A percentile compares a stretch with the other conserved stretches of the same genome.
phyloP scores from a whole-genome alignment of 2,888 invertebrate genomes.

The Acrobasis repandana region DNA sequence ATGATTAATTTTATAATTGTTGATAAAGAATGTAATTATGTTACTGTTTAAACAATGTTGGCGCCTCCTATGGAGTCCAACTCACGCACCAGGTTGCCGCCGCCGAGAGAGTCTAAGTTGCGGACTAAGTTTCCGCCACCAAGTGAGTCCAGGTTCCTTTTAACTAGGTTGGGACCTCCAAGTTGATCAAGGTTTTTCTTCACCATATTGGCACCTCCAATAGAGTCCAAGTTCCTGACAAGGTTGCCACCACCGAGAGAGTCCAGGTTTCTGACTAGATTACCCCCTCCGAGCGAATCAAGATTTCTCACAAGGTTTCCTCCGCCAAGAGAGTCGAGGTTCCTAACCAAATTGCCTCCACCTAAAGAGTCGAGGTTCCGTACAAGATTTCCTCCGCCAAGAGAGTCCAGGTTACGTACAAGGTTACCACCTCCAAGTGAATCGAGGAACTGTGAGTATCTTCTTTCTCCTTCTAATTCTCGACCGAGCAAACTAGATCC shows the following conservation, averaged over 20 bases:
- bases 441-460: slow-evolving; percentile 50
- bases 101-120: slow-evolving; percentile 63
- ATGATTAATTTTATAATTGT: slow-evolving; percentile 8
- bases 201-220: not conserved
- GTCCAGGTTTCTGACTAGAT: slow-evolving; percentile 68
- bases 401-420: slow-evolving; percentile 47
- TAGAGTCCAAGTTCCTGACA: slow-evolving; percentile 49
- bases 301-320: slow-evolving; percentile 70
- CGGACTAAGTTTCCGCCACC: slow-evolving; percentile 72
- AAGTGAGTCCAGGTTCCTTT: slow-evolving; percentile 66
- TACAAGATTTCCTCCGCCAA: slow-evolving; percentile 69
- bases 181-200: slow-evolving; percentile 71
- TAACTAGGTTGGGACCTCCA: slow-evolving; percentile 70
- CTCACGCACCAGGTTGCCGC: slow-evolving; percentile 67
- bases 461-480: slow-evolving; percentile 45
- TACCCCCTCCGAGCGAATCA: slow-evolving; percentile 71
- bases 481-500: slow-evolving; percentile 45
- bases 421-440: slow-evolving; percentile 34
- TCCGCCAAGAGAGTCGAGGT: slow-evolving; percentile 67
- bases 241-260: slow-evolving; percentile 66
- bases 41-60: not conserved
- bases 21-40: not conserved
- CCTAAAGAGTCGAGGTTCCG: slow-evolving; percentile 69
- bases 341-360: slow-evolving; percentile 71
- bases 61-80: slow-evolving; percentile 10